Evolutionary conservation across 2,113 vertebrate species (phyloP), one percentile per base, ranked within the genome.

Genomic region (Muscicapa adusta): DNA sequence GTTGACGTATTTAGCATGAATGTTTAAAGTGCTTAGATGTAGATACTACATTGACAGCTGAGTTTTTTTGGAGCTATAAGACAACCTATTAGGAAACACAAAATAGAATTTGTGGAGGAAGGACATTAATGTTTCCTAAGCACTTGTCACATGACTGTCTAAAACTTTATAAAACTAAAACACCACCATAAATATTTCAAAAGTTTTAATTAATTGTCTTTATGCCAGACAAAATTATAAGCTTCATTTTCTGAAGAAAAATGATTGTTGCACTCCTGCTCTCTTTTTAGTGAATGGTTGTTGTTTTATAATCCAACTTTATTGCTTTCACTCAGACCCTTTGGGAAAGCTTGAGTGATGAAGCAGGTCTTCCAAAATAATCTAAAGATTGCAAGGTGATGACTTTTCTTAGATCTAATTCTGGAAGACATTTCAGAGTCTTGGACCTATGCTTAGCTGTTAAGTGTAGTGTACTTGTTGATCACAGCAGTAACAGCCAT

Each of bases 11-110:
- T 75, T 68, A 67, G 9, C 3, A 17, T 53, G 48, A 47, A 56
- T 63, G 0, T 38, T 78, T 71, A 36, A 22, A 43, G 8, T 71
- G 12, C 48, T 78, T 58, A 50, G 14, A 5, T 62, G 48, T 31
- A 74, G 17, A n/a, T 36, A 23, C 1, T 50, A 7, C 1, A 1
- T 14, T 36, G 11, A 33, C 4, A 18, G 5, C 0, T n/a, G 36
- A 34, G 15, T 2, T 54, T 58, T 58, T 58, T 36, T 73, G 66
- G 57, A 70, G 6, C 8, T 58, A 14, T n/a, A 47, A 11, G 20
- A 51, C 45, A 67, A 63, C 5, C 5, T 43, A 18, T 14, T 1
- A 51, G 15, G 7, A 5, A 68, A 68, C 7, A 3, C 5, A 84
- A 65, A 70, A 4, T 66, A 22, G 53, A 36, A 43, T 16, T 3